Base-by-base conservation (phyloP, 2,797 vertebrate species). In the Vireo griseus region DNA sequence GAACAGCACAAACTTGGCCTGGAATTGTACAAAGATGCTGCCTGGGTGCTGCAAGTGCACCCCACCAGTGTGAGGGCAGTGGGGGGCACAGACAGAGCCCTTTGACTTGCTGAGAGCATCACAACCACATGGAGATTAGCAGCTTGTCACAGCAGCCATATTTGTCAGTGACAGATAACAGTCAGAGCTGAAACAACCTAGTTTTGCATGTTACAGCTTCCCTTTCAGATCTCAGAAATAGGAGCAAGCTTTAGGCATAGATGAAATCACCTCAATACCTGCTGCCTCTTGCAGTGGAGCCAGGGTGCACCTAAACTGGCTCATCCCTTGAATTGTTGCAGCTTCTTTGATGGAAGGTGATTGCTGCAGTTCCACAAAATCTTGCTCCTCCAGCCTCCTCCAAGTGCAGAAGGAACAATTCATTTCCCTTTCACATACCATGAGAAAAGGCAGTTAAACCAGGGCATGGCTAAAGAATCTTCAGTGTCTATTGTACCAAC, bases 91-190 rank as follows among this genome's bases (percentile, higher is more conserved):
- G 57, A 29, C 8, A 69, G 62, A 51, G 37, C 35, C 50, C 17
- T 90, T 40, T 28, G 22, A 69, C 47, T n/a, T 19, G 5, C 17
- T 40, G 16, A 1, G 1, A 5, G 31, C 6, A 67, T 29, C 45
- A 57, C 57, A 65, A 20, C 10, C 75, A 10, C 6, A 7, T 0
- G 16, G 9, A 15, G 8, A 55, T 0, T 2, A 79, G 51, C 33
- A 85, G 3, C 63, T 79, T 66, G 5, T 39, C 51, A 17, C 33
- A 78, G 58, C n/a, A 81, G 29, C 19, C 8, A 37, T 9, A n/a
- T 16, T 39, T 55, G 12, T 18, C 6, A 20, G 52, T 39, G 18
- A 76, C 24, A 37, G 45, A n/a, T 16, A 55, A 2, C 16, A 68
- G 10, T 15, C 13, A 72, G 21, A 65, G 37, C 37, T 37, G 20